Evolutionary conservation across 2,888 invertebrate species (phyloP), one percentile per base, ranked within the genome.

Genomic region (Sphaerophoria taeniata): DNA sequence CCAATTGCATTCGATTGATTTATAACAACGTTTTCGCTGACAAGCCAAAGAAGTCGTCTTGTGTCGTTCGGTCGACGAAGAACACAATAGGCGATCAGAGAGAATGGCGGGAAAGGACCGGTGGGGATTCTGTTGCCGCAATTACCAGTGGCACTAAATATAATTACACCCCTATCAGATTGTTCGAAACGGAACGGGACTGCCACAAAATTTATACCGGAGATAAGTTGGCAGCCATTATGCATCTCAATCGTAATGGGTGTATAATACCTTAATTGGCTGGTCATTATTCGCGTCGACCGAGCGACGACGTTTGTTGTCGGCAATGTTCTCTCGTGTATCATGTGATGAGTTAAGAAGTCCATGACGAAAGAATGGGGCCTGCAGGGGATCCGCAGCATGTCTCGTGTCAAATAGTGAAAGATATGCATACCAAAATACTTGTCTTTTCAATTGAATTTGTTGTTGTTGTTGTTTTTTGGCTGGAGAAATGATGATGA

Each of bases 231-330:
- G 55, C 78, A 63, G 78, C 24, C 16, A 58, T 7, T 39, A 14
- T 7, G 11, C 16, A 43, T 43, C 36, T 14, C 16, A 70, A 31
- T 47, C 56, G 55, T 69, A 81, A 81, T 81, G 81, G 81, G 85
- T 81, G 85, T 76, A 85, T 85, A 85, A 85, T 85, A 81, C 85
- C 85, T 77, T 85, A 85, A 85, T 85, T 85, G 85, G 81, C 70
- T 73, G 85, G 69, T 67, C 76, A 80, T 80, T 80, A 76, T 73
- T 77, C 71, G 76, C 72, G 61, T 2, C 24, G 24, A 24, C 24
- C 24, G 24, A 24, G 1, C 24, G 24, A 24, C 24, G 24, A 45
- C 53, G 45, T 65, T 65, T 49, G 65, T 65, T 65, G 65, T 47
- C 33, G 63, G 47, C 12, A 61, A 14, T 45, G 24, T 24, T 24